Percentiles rank a stretch among this genome's conserved stretches.
Evolutionary conservation across 2,888 invertebrate genomes (phyloP).

Genomic region (Caenorhabditis uteleia): DNA sequence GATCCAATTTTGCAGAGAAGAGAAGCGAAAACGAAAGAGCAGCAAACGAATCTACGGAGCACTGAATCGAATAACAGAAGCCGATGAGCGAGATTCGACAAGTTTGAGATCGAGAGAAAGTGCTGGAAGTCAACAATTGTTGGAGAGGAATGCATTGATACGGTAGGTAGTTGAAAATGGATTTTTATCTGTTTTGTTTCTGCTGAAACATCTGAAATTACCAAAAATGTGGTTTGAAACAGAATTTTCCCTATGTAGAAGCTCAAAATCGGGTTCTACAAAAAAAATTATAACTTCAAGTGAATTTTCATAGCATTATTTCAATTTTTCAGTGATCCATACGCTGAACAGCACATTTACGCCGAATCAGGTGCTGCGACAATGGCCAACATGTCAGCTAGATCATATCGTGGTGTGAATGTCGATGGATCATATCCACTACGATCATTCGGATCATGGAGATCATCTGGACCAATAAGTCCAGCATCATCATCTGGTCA

Average conservation of each 20-base stretch:
- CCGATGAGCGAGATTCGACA: constrained; percentile 55
- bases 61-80: constrained; percentile 67
- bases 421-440: constrained; percentile 30
- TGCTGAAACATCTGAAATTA: not conserved
- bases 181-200: no score
- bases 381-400: not conserved
- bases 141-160: constrained; percentile 20
- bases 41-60: constrained; percentile 66
- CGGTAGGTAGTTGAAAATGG: constrained; percentile 11
- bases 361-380: constrained; percentile 26
- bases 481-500: constrained; percentile 37
- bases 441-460: constrained; percentile 45
- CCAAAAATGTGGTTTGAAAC: no score
- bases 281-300: not conserved
- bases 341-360: constrained; percentile 42
- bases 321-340: constrained; percentile 23
- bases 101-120: constrained; percentile 44
- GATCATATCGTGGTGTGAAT: constrained; percentile 13
- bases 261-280: not conserved
- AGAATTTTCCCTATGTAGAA: not conserved
- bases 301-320: not conserved
- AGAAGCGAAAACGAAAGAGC: constrained; percentile 64
- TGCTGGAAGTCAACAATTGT: constrained; percentile 51
- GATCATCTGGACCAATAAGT: constrained; percentile 24
- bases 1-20: constrained; percentile 58